phyloP scores from a whole-genome alignment of 2,113 vertebrate genomes.

The Vombatus ursinus region DNA sequence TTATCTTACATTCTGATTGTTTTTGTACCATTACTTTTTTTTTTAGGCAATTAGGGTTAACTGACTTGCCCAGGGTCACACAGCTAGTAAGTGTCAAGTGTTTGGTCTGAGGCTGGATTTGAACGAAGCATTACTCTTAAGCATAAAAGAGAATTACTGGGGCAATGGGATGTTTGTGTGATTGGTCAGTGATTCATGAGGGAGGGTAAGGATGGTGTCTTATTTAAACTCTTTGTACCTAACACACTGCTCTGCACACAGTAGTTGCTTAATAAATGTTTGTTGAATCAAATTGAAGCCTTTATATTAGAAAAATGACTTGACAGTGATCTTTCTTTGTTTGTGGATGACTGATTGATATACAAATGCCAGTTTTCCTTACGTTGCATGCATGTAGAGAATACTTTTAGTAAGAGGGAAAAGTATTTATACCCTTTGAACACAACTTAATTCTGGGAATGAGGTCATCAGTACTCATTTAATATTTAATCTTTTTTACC shows the following conservation, averaged over 20 bases:
- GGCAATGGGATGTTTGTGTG: background rate
- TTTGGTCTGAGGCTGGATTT: too few species aligned
- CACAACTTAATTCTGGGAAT: conserved; percentile 54
- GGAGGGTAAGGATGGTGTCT: background rate
- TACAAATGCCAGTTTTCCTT: conserved; percentile 39
- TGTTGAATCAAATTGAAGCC: conserved; percentile 21
- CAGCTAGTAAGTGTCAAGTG: too few species aligned
- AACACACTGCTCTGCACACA: background rate
- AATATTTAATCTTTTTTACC: conserved; percentile 57
- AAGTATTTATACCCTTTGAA: conserved; percentile 55
- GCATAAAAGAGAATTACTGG: background rate
- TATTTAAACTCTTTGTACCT: background rate
- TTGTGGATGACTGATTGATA: conserved; percentile 43
- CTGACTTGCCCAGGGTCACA: too few species aligned
- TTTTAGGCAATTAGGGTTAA: too few species aligned
- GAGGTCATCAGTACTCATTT: conserved; percentile 68
- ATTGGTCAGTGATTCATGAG: background rate
- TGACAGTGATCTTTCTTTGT: conserved; percentile 44
- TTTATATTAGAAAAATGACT: conserved; percentile 61
- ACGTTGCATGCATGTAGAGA: conserved; percentile 67
- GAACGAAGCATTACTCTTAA: background rate
- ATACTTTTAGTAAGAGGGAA: conserved; percentile 48
- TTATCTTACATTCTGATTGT: background rate
- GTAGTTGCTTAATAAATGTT: background rate
- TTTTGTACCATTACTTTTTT: background rate